Conservation (phyloP, 1,140 invertebrate genomes). For the Nephotettix cincticeps region DNA sequence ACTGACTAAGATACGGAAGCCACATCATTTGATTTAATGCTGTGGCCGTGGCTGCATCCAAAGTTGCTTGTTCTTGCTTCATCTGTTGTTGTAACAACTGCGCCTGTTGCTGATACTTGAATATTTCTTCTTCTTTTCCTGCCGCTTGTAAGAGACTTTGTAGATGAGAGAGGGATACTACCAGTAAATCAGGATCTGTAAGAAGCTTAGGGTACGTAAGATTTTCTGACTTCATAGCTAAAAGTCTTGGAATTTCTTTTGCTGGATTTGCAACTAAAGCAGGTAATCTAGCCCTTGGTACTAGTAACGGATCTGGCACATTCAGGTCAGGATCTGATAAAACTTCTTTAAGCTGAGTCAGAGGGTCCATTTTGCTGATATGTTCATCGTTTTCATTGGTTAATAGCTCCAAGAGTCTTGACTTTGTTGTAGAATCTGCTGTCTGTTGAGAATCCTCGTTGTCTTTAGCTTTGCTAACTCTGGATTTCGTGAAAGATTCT, state of each 20-base stretch:
- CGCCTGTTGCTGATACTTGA: slow-evolving; percentile 37
- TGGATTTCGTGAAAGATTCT: background rate
- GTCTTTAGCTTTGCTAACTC: slow-evolving; percentile 27
- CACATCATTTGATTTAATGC: slow-evolving; percentile 69
- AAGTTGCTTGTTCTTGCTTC: slow-evolving; percentile 27
- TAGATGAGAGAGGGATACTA: slow-evolving; percentile 72
- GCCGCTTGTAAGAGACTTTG: slow-evolving; percentile 62
- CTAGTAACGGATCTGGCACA: slow-evolving; percentile 75
- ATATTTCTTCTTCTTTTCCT: slow-evolving; percentile 38
- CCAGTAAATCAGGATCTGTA: slow-evolving; percentile 74
- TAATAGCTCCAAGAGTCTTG: slow-evolving; percentile 47
- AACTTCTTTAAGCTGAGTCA: slow-evolving; percentile 70
- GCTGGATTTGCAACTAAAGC: slow-evolving; percentile 68
- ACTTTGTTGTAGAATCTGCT: slow-evolving; percentile 30
- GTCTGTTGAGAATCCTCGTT: slow-evolving; percentile 33
- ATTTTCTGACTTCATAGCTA: slow-evolving; percentile 66
- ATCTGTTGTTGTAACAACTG: slow-evolving; percentile 32
- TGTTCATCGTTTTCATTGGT: slow-evolving; percentile 48
- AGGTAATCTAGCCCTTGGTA: slow-evolving; percentile 71
- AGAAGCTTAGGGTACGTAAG: slow-evolving; percentile 67
- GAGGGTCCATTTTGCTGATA: slow-evolving; percentile 51
- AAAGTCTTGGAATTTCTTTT: slow-evolving; percentile 70
- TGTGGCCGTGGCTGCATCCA: slow-evolving; percentile 62
- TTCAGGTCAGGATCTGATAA: slow-evolving; percentile 64
- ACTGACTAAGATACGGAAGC: slow-evolving; percentile 65